Percentiles rank a stretch among this genome's conserved stretches.
Evolutionary conservation across 2,113 vertebrate genomes (phyloP).

Genomic region (Bucco capensis): DNA sequence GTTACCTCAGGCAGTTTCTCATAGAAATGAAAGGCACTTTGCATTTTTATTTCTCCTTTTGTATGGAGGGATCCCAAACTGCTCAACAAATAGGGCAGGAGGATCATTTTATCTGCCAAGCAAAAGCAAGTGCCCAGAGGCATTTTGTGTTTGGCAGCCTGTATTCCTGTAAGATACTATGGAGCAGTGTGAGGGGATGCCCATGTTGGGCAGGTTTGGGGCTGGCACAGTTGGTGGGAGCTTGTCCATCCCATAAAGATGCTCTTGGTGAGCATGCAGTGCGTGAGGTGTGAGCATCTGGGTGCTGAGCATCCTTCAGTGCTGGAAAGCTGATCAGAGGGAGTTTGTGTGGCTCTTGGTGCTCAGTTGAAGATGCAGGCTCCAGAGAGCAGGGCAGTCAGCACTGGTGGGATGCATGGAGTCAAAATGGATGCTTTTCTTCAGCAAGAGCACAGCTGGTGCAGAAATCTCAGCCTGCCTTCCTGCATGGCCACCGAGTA

Average conservation of each 20-base stretch:
- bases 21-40: neutral
- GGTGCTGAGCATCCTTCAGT: neutral
- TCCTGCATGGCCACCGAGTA: rapidly evolving
- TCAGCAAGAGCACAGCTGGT: neutral
- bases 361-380: neutral
- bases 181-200: neutral
- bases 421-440: neutral
- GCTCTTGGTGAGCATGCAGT: neutral
- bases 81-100: neutral
- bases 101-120: neutral
- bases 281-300: rapidly evolving
- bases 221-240: rapidly evolving
- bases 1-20: neutral
- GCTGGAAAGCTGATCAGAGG: neutral
- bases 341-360: neutral
- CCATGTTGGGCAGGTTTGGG: neutral
- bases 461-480: neutral
- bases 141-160: neutral
- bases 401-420: neutral
- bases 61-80: neutral
- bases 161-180: neutral
- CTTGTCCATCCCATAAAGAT: rapidly evolving
- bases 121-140: neutral
- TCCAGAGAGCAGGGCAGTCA: neutral
- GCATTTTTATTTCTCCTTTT: neutral